These are phyloP conservation scores for Hylia prasina DNA, from an alignment of 2,113 vertebrate species.

Conservation along the genomic window DNA sequence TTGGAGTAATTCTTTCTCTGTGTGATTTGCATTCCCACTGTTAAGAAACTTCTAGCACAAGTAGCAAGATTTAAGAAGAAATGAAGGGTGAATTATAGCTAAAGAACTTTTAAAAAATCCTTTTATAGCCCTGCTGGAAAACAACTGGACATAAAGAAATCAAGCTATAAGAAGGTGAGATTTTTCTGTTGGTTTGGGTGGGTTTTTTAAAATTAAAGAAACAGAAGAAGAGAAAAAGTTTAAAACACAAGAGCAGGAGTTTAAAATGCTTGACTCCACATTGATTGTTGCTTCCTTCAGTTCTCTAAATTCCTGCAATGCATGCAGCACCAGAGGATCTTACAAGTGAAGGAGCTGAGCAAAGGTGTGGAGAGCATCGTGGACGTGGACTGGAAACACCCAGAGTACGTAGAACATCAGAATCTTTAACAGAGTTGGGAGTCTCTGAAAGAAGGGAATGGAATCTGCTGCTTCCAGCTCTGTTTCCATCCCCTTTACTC, in stretches of 20 bases:
- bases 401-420: slow-evolving; percentile 72
- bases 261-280: not conserved
- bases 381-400: slow-evolving; percentile 91
- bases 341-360: slow-evolving; percentile 90
- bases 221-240: not conserved
- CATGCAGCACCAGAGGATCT: slow-evolving; percentile 84
- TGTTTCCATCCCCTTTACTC: not conserved
- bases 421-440: not conserved
- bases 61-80: not conserved
- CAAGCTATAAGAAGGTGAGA: slow-evolving; percentile 95
- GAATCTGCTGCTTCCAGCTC: not conserved
- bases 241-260: not conserved
- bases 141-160: slow-evolving; percentile 93
- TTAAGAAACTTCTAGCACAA: slow-evolving; percentile 1
- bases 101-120: slow-evolving; percentile 7
- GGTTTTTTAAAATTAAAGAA: not conserved
- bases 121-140: slow-evolving; percentile 84
- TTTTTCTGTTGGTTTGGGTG: not conserved
- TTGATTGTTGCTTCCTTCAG: slow-evolving; percentile 64
- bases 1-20: not conserved
- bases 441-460: not conserved
- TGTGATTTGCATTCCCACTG: not conserved
- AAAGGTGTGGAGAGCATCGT: slow-evolving; percentile 96
- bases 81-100: not conserved
- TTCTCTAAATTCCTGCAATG: slow-evolving; percentile 92